Evolutionary conservation across 1,140 invertebrate genomes (phyloP).

Genomic region (Drosophila subobscura): DNA sequence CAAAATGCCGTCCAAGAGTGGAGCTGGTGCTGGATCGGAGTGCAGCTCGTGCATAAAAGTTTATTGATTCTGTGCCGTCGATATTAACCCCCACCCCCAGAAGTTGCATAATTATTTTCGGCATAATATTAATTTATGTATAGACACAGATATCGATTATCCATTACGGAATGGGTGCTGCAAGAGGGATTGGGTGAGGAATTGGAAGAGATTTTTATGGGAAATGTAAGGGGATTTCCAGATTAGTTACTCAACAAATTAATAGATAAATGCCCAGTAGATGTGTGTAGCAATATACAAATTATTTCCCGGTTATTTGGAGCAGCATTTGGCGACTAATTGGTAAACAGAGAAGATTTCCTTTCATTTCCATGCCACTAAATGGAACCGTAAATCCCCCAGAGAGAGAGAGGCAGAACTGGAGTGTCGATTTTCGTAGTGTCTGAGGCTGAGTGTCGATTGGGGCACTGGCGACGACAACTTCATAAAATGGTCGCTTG

Average conservation of each 20-base stretch:
- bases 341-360: not conserved
- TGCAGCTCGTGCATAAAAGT: conserved; percentile 69
- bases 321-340: no score
- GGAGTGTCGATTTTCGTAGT: conserved; percentile 13
- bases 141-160: conserved; percentile 11
- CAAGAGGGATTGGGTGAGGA: no score
- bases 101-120: conserved; percentile 73
- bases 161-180: conserved; percentile 33
- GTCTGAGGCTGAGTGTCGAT: conserved; percentile 15
- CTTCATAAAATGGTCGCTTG: conserved; percentile 67
- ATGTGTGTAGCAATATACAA: no score
- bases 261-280: no score
- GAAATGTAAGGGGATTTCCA: no score
- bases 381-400: conserved; percentile 49
- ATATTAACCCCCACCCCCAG: conserved; percentile 35
- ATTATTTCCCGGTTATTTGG: no score
- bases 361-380: conserved; percentile 5
- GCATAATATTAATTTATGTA: conserved; percentile 61
- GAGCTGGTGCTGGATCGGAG: conserved; percentile 6
- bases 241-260: no score
- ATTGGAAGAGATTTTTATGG: no score
- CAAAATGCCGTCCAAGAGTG: conserved; percentile 1
- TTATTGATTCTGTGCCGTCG: conserved; percentile 69
- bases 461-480: conserved; percentile 38
- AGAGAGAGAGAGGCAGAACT: conserved; percentile 12